These are phyloP conservation scores for Heliornis fulica DNA, from an alignment of 2,113 vertebrate genomes.

Conservation along the genomic window DNA sequence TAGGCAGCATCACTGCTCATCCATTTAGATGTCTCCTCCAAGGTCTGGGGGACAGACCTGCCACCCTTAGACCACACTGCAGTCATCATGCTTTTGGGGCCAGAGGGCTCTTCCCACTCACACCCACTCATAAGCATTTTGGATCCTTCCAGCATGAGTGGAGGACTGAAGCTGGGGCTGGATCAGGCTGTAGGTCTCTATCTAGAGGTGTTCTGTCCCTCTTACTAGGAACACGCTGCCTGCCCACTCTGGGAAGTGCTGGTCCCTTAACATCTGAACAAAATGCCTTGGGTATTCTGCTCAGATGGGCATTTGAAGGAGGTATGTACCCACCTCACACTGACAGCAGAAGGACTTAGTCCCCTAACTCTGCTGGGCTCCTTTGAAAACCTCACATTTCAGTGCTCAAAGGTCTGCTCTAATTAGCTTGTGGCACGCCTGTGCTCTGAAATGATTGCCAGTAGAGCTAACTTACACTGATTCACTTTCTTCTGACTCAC, in stretches of 20 bases:
- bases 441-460: background rate
- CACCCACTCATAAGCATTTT: background rate
- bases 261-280: background rate
- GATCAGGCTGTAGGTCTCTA: background rate
- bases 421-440: background rate
- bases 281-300: background rate
- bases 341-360: background rate
- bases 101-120: background rate
- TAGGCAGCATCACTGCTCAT: background rate
- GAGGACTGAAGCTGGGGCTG: background rate
- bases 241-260: fast-evolving
- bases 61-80: background rate
- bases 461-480: background rate
- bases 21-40: background rate
- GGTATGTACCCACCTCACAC: background rate
- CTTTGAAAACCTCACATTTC: background rate
- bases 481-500: slow-evolving; percentile 48
- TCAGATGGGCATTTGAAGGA: background rate
- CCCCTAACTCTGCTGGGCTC: background rate
- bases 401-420: background rate
- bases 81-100: background rate
- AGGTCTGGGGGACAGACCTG: background rate
- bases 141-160: background rate
- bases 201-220: background rate
- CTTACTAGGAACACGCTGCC: background rate